Evolutionary conservation across 2,888 invertebrate species (phyloP), one percentile per base, ranked within the genome.

Genomic region (Melangyna quadrimaculata): DNA sequence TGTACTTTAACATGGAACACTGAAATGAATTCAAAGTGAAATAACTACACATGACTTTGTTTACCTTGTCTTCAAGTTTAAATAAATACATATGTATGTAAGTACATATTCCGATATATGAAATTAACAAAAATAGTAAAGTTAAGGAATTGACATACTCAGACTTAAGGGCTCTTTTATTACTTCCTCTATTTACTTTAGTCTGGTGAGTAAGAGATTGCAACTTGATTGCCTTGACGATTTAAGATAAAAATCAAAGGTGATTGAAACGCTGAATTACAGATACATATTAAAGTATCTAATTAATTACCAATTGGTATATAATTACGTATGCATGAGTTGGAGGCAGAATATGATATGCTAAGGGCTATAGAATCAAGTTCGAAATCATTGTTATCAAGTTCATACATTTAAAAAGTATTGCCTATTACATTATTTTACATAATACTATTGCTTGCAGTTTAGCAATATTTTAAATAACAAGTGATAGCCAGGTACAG

Each of bases 161-260:
- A 40, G n/a, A n/a, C 32, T 32, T 32, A 7, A 29, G 7, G 0
- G 5, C 35, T 35, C 4, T 55, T 71, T 45, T 19, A 59, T n/a
- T 3, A 5, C 3, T 53, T 19, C 4, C 1, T 12, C 4, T 77
- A 29, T 78, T 78, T 71, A 71, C 53, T 71, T 55, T 61, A 22
- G 27, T 37, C 48, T 37, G 63, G 29, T 22, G n/a, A 40, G 22
- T 48, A 35, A 29, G n/a, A 29, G 48, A 72, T 65, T 78, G 27
- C 19, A 45, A 19, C 3, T 17, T 17, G 55, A 55, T 53, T 27
- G 29, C 17, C n/a, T 53, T 29, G n/a, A 2, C 53, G 10, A 14
- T 12, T 37, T 37, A 27, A 27, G 53, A 53, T 55, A 29, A 32
- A 55, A 24, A 4, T 10, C 0, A 17, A 55, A 40, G 55, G 63